Conservation (phyloP, 2,113 vertebrate species). For the Heterocephalus glaber region DNA sequence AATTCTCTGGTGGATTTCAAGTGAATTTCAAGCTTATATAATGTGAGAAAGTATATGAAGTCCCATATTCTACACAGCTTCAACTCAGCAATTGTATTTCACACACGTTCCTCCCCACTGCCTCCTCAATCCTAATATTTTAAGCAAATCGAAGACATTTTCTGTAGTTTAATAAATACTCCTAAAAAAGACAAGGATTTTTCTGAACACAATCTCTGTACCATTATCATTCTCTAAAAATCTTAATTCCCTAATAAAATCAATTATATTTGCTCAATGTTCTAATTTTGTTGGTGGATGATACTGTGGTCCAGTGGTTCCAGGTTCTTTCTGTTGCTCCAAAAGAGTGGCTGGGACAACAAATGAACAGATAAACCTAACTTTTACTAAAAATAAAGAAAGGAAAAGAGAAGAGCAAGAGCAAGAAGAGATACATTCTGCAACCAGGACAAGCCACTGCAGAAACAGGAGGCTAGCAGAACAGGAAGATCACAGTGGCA, state of each 20-base stretch:
- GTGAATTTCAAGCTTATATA: neutral
- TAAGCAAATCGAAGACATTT: neutral
- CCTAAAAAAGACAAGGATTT: neutral
- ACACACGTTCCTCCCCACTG: neutral
- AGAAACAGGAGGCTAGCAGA: neutral
- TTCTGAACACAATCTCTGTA: neutral
- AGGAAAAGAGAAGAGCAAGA: neutral
- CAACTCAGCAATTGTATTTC: neutral
- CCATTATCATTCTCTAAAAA: neutral
- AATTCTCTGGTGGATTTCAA: neutral
- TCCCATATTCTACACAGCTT: neutral
- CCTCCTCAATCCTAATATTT: neutral
- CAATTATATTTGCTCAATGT: neutral
- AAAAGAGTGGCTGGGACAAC: neutral
- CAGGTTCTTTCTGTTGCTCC: neutral
- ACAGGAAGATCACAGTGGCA: neutral
- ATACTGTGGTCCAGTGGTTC: neutral
- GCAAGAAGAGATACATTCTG: neutral
- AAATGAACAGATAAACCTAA: neutral
- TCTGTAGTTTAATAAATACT: neutral
- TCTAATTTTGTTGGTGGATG: neutral
- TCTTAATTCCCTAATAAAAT: neutral
- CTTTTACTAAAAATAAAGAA: neutral
- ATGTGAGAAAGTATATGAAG: neutral
- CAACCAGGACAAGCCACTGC: neutral